phyloP scores from a whole-genome alignment of 2,888 invertebrate species.

The Rotaria magnacalcarata region DNA sequence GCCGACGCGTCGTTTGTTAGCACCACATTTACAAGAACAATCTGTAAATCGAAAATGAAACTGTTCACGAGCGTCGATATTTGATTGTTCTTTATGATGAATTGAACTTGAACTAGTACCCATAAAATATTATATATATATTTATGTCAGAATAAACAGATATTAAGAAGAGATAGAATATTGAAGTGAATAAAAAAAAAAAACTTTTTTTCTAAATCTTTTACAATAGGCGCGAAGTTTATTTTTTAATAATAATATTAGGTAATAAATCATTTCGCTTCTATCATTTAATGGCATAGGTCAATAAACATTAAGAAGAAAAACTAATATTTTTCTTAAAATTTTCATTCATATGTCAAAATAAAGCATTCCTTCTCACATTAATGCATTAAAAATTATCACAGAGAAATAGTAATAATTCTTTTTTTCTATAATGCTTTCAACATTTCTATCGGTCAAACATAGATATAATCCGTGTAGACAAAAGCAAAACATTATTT shows the following conservation, averaged over 20 bases:
- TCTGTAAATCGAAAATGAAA: background rate
- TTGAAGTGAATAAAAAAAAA: background rate
- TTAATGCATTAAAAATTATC: background rate
- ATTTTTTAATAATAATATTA: background rate
- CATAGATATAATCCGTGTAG: background rate
- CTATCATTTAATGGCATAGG: background rate
- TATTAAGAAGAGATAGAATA: background rate
- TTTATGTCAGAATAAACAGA: background rate
- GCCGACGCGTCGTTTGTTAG: background rate
- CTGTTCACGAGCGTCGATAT: background rate
- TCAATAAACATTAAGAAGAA: background rate
- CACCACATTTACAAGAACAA: conserved; percentile 4
- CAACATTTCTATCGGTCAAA: background rate
- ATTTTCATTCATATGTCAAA: background rate
- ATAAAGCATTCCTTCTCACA: background rate
- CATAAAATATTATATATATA: background rate
- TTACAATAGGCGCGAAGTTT: background rate
- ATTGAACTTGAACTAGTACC: background rate
- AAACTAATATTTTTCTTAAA: background rate
- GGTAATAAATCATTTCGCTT: too few relatives aligned
- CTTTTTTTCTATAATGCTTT: background rate
- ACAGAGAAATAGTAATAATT: background rate
- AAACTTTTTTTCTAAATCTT: background rate
- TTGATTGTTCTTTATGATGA: background rate
- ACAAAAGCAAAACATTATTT: background rate